Evolutionary conservation across 2,113 vertebrate species (phyloP).

Genomic region (Paralichthys olivaceus): DNA sequence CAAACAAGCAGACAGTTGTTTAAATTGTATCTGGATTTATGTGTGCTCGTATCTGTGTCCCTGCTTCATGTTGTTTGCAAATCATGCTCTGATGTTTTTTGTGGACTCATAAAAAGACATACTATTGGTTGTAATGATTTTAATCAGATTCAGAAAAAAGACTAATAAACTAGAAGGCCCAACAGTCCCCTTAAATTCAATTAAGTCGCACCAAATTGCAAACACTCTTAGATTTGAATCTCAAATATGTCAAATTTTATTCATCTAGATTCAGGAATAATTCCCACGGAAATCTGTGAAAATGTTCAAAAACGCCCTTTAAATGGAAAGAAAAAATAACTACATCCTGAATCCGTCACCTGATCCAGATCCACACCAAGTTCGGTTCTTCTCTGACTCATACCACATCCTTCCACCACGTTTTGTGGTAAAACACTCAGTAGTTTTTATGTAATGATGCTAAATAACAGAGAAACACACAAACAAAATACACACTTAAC

Average conservation of each 20-base stretch:
- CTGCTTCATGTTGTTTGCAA: conserved; percentile 7
- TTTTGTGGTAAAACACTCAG: too few species aligned
- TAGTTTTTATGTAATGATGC: too few species aligned
- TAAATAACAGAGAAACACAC: too few species aligned
- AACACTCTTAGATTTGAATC: not conserved
- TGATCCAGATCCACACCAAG: too few species aligned
- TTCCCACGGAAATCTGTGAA: too few species aligned
- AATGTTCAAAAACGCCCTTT: too few species aligned
- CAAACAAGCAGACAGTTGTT: conserved; percentile 43
- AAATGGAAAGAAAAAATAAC: too few species aligned
- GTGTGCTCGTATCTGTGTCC: not conserved
- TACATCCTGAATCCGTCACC: too few species aligned
- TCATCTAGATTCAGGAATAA: too few species aligned
- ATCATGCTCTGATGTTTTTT: not conserved
- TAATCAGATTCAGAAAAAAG: not conserved
- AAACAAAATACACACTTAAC: too few species aligned
- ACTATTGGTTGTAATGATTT: not conserved
- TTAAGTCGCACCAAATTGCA: not conserved
- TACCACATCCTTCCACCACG: too few species aligned
- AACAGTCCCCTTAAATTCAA: not conserved
- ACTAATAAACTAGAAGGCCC: not conserved
- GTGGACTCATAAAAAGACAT: not conserved
- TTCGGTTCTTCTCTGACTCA: too few species aligned
- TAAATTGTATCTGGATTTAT: conserved; percentile 43
- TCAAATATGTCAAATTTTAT: not conserved